Base-by-base conservation (phyloP, 1,140 invertebrate species). In the Papilio polyxenes region DNA sequence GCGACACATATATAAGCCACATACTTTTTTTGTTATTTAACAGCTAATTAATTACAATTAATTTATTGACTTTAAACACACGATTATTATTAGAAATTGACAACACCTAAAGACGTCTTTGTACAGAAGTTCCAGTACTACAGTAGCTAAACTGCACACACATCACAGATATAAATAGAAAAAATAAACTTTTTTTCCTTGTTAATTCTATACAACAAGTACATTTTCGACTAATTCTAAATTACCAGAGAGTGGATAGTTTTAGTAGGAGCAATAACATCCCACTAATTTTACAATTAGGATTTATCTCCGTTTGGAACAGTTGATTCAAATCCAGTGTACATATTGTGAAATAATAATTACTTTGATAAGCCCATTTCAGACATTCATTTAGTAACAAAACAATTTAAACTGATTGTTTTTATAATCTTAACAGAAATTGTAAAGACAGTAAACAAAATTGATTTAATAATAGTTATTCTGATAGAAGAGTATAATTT, bases 91-190 rank as follows among this genome's bases (percentile, higher is more conserved):
- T 87, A 87, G 82, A 89, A 89, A 90, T 90, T 90, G 89, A 90
- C 89, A 88, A 89, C 86, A 89, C 86, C 87, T 87, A 89, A 85
- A 88, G 83, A 88, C 81, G 80, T 86, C 82, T 89, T 88, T 93
- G 89, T 92, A 92, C 89, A 93, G 86, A 89, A 83, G 87, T 89
- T 87, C 84, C 85, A 87, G 85, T 85, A 85, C 89, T 90, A 92
- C 82, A 87, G 87, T 86, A 87, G 80, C 85, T 87, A 89, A 31
- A 88, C 89, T 88, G 85, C 88, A 87, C 86, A 87, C 86, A 88
- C 88, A 93, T 92, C 92, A 93, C 91, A 93, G 91, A 92, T 91
- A 87, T 87, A 87, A 87, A 90, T 91, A 91, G 89, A 91, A 91
- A 90, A 91, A 91, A 92, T 92, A 91, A 89, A 90, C 82, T 87